Base-by-base conservation (phyloP, 2,113 vertebrate species). In the Polypterus senegalus region DNA sequence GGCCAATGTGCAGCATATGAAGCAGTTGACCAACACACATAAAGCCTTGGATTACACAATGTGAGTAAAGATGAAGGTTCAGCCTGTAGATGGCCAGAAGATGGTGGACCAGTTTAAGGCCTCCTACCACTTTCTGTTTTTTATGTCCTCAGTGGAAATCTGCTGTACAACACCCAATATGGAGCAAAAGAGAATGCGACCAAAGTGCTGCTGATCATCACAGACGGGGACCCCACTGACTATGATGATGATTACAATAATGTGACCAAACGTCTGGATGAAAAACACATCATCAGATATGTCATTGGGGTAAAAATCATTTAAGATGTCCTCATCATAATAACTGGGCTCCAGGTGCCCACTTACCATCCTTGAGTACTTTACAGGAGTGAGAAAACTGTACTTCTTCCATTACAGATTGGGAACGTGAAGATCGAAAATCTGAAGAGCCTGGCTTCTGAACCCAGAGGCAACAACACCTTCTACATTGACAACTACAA, bases 181-280 rank as follows among this genome's bases (percentile, higher is more conserved):
- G 89, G 88, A 1, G 80, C 81, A 27, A 71, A 83, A 9, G 59
- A 64, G 57, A 80, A 79, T 47, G 82, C 86, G 46, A 81, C 62
- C 5, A 84, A 83, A 71, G 90, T 82, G 47, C 63, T 93, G 49
- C 75, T 90, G 7, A 74, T 91, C 43, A 91, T 93, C 66, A 93
- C 90, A 3, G 89, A 91, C 0, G 90, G 81, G 60, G 7, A 62
- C 49, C 82, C 86, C n/a, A 61, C 47, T 57, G 80, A 86, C 9
- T 0, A 0, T 0, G 43, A 77, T n/a, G 1, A 0, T 57, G 5
- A 6, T 5, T 57, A 9, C 0, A 0, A 4, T 0, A 0, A 1
- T 0, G 59, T 68, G 4, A 10, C 78, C 3, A 0, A 56, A 1
- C 53, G 0, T 7, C 77, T 75, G 11, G 45, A 77, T 2, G 0